Evolutionary conservation across 2,888 invertebrate species (phyloP), one percentile per base, ranked within the genome.

Genomic region (Heliconius ismenius): DNA sequence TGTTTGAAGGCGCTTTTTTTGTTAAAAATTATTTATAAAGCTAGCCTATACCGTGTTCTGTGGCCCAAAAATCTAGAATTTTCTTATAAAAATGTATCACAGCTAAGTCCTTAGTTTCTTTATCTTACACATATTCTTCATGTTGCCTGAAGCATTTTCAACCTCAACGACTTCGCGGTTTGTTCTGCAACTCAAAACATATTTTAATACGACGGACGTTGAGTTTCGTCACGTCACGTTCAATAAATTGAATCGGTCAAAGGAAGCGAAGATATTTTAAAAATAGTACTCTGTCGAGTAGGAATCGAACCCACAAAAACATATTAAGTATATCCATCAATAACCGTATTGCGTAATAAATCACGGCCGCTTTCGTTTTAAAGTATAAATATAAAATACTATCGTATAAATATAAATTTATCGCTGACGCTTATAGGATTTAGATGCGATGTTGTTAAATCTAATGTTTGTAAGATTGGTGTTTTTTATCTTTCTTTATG

Each of bases 391-490:
- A 73, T 73, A 73, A 73, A 73, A 73, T 73, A 73, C 62, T 73
- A 60, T 73, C 73, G 39, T 73, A 67, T 67, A 43, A 67, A 67
- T 39, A 67, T 43, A 67, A 67, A 67, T 73, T 73, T 73, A 73
- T 72, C 60, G 39, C 72, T 26, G 69, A 73, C 72, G 60, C 58
- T 73, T 39, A 62, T 43, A 62, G 62, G 24, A 62, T 73, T 24
- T 73, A 36, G 36, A 73, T 39, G 26, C 73, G 73, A 60, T 54
- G 36, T 69, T 28, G 70, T 70, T 32, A 67, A 67, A 67, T 43
- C 24, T 43, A 67, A 67, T 67, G 67, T 67, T 39, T 67, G 24
- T 43, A 21, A 67, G 67, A 39, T 36, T 24, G n/a, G n/a, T 58
- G 58, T 58, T 58, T 58, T 58, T 58, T 58, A 21, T 49, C 49